Evolutionary conservation across 2,888 invertebrate species (phyloP), one percentile per base, ranked within the genome.

Genomic region (Thymelicus acteon): DNA sequence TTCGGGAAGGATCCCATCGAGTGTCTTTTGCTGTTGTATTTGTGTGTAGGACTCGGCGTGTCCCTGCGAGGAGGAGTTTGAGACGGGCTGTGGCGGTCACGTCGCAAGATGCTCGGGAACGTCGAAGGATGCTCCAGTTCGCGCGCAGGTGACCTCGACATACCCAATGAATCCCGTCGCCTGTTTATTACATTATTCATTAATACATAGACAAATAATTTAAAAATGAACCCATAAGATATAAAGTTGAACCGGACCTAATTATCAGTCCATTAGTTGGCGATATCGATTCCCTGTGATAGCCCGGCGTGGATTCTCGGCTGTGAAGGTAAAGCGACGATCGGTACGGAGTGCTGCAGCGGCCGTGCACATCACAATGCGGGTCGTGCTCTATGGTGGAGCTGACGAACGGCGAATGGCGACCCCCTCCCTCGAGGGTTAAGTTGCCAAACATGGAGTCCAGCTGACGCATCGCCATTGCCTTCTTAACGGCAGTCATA

Each of bases 351-450:
- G 92, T 90, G 73, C 86, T 85, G 83, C 90, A 91, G 49, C 93
- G 88, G 57, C 96, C 96, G 85, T 97, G 97, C 48, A 97, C 96
- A 80, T 96, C 96, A 83, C 97, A 97, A 74, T 95, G 95, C 74
- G 94, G 92, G 85, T 93, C 93, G 79, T 91, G 90, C 78, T 96
- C 96, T 63, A 95, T 91, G 79, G 94, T 94, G 54, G 94, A 94
- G 83, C 88, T 92, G 77, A 93, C 93, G 67, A 89, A 75, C 63
- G 93, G 90, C 71, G 91, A 92, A 72, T 87, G 88, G 61, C 92
- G 87, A 67, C 92, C 91, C 80, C 88, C 89, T 54, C 88, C 90
- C 54, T 95, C 95, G 78, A 96, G 83, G 82, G 94, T 95, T 79
- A 96, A 95, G 80, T 95, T 95, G 75, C 94, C 94, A 89, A 97